These are phyloP conservation scores for Drosophila neocordata DNA, from an alignment of 1,140 invertebrate genomes.

Conservation along the genomic window DNA sequence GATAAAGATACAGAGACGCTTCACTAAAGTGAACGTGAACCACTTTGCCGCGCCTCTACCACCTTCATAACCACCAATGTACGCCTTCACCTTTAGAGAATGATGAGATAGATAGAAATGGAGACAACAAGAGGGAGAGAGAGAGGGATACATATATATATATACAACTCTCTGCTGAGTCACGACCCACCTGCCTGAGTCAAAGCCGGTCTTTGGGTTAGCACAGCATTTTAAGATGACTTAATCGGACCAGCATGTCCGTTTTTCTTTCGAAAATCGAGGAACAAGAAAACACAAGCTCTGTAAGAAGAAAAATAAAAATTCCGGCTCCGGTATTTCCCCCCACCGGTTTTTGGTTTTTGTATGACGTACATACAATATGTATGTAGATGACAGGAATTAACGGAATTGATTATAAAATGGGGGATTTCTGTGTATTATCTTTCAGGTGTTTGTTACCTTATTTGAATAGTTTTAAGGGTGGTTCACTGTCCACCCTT, in stretches of 20 bases:
- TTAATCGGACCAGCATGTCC: conserved; percentile 69
- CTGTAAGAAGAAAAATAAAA: background rate
- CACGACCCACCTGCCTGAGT: conserved; percentile 59
- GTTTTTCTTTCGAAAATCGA: conserved; percentile 46
- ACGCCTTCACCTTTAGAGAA: conserved; percentile 7
- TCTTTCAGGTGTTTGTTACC: conserved; percentile 39
- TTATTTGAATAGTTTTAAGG: conserved; percentile 55
- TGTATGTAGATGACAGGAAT: conserved; percentile 35
- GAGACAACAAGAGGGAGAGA: background rate
- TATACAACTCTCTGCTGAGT: conserved; percentile 46
- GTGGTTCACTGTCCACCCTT: conserved; percentile 50
- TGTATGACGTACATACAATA: background rate
- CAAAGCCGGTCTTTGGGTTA: conserved; percentile 67
- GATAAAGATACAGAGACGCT: conserved; percentile 41
- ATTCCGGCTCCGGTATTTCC: background rate
- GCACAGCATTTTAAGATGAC: conserved; percentile 53
- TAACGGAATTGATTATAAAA: conserved; percentile 52
- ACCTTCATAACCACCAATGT: background rate
- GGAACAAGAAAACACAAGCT: conserved; percentile 3
- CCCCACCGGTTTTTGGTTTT: background rate
- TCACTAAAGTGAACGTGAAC: conserved; percentile 45
- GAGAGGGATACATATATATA: background rate
- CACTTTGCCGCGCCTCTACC: conserved; percentile 33
- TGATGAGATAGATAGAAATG: background rate
- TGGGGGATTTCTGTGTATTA: conserved; percentile 28